These are phyloP conservation scores for Liposcelis brunnea DNA, from an alignment of 2,888 invertebrate species.

Conservation along the genomic window DNA sequence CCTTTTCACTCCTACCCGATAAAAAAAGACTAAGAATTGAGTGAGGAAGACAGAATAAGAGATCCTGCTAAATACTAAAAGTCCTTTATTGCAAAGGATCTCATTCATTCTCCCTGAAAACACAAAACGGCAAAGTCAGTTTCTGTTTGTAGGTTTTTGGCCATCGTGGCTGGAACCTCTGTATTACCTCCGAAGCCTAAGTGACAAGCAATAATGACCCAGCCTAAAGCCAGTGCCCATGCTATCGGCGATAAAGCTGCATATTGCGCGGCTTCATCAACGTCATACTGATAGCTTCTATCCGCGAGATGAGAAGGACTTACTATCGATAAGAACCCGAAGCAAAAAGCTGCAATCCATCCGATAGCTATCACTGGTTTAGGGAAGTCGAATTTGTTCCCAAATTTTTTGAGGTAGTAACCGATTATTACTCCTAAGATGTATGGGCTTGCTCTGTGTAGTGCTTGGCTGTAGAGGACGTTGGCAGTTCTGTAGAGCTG, in stretches of 20 bases:
- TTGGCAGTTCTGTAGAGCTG: conserved; percentile 51
- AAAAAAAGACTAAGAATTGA: conserved; percentile 47
- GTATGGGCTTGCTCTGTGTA: conserved; percentile 48
- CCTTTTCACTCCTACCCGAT: conserved; percentile 42
- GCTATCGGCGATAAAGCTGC: conserved; percentile 46
- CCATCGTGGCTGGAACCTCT: too few relatives aligned
- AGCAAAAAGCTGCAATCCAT: conserved; percentile 32
- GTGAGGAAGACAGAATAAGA: conserved; percentile 48
- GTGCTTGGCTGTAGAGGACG: conserved; percentile 39
- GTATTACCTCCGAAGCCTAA: conserved; percentile 35
- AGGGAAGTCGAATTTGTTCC: neutral
- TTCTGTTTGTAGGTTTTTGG: too few relatives aligned
- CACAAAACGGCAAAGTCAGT: neutral
- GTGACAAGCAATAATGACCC: conserved; percentile 45
- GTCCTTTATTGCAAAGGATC: conserved; percentile 34
- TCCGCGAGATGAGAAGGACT: conserved; percentile 39
- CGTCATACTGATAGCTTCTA: conserved; percentile 40
- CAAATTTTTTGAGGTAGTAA: conserved; percentile 23
- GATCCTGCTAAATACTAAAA: conserved; percentile 43
- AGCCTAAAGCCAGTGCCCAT: conserved; percentile 39
- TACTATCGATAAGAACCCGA: conserved; percentile 37
- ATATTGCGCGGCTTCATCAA: conserved; percentile 42
- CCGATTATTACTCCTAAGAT: conserved; percentile 45
- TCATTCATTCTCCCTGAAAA: conserved; percentile 31
- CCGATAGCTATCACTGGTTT: conserved; percentile 35